These are phyloP conservation scores for Cheirogaleus major DNA, from an alignment of 2,797 vertebrate species.

Conservation along the genomic window DNA sequence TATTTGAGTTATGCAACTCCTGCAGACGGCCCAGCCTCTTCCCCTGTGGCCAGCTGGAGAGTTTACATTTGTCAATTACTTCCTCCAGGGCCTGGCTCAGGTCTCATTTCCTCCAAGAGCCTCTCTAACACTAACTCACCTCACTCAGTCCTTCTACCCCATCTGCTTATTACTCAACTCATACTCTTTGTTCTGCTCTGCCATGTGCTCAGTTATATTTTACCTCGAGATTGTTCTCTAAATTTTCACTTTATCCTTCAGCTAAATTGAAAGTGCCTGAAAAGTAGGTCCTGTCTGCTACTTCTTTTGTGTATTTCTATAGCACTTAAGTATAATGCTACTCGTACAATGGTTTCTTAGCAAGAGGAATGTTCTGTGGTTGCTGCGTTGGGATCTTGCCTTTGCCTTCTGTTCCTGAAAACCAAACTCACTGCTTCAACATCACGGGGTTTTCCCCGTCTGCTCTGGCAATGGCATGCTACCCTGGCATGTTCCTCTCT, in stretches of 20 bases:
- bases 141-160: constrained; percentile 2
- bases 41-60: constrained; percentile 36
- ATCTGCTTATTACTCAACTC: constrained; percentile 44
- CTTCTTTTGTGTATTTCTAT: background rate
- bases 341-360: background rate
- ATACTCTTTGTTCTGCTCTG: constrained; percentile 14
- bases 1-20: constrained; percentile 63
- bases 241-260: constrained; percentile 42
- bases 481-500: background rate
- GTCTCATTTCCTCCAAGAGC: constrained; percentile 56
- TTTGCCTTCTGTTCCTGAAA: constrained; percentile 15
- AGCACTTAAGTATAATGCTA: background rate
- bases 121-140: background rate
- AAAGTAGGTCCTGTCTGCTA: background rate
- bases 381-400: background rate
- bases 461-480: background rate
- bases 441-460: background rate
- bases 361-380: background rate
- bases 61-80: constrained; percentile 64
- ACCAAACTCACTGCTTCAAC: background rate
- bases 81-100: constrained; percentile 68
- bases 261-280: constrained; percentile 37
- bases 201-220: background rate
- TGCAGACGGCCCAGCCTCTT: constrained; percentile 1
- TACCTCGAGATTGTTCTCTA: background rate